Percentiles rank a stretch among this genome's conserved stretches.
Conservation (phyloP, 2,797 vertebrate species). For the Poliocrania exsul region DNA sequence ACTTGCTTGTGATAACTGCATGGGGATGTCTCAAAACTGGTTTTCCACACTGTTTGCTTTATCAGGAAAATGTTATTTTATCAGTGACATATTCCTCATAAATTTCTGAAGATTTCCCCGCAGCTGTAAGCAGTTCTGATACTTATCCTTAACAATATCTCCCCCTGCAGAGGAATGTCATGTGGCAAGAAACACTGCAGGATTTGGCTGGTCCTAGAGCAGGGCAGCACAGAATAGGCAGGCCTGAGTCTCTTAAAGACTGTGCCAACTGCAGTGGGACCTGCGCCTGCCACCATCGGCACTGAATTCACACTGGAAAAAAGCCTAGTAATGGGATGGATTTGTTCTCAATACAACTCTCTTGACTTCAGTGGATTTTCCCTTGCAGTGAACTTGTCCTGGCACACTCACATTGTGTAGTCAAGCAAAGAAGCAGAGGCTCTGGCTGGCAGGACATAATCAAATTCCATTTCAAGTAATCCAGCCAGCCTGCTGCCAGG, state of each 20-base stretch:
- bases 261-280: not conserved
- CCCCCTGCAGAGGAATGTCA: not conserved
- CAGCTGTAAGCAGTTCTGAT: not conserved
- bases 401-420: not conserved
- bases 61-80: not conserved
- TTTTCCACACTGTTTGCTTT: not conserved
- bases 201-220: not conserved
- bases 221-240: not conserved
- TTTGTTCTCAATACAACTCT: not conserved
- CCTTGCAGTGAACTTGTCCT: not conserved
- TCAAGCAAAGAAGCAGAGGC: not conserved
- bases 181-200: not conserved
- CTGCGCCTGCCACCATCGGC: not conserved
- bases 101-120: not conserved
- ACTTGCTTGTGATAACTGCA: not conserved
- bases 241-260: not conserved
- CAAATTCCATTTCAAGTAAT: not conserved
- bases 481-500: not conserved
- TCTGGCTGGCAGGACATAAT: not conserved
- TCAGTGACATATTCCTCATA: not conserved
- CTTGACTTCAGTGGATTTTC: constrained; percentile 16
- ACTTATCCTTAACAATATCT: not conserved
- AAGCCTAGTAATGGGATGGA: not conserved
- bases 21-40: not conserved
- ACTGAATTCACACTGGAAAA: not conserved